Conservation (phyloP, 2,113 vertebrate genomes). For the Centrocercus urophasianus region DNA sequence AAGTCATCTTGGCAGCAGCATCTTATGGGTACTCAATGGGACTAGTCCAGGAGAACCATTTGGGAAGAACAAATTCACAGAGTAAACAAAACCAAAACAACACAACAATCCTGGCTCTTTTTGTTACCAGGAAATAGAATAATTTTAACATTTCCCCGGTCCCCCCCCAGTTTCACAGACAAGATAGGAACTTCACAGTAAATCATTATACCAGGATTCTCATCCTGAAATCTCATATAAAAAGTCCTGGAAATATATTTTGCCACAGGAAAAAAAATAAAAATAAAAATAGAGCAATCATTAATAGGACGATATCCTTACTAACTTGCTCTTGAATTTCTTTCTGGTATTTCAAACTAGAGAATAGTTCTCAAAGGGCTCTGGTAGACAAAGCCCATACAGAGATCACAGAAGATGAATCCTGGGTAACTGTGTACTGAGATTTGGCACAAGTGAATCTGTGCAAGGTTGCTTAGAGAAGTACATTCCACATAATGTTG, state of each 20-base stretch:
- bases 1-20: background rate
- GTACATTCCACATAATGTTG: fast-evolving
- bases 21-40: background rate
- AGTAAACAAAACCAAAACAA: background rate
- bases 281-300: background rate
- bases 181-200: background rate
- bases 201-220: background rate
- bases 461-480: background rate
- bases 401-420: background rate
- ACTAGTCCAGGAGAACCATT: background rate
- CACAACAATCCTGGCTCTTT: background rate
- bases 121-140: background rate
- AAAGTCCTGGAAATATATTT: background rate
- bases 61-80: background rate
- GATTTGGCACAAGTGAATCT: fast-evolving
- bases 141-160: background rate
- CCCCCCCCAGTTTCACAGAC: background rate
- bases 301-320: background rate
- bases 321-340: background rate
- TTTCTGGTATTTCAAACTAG: background rate
- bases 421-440: background rate
- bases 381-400: background rate
- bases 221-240: background rate
- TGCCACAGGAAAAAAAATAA: background rate
- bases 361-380: background rate